phyloP scores from a whole-genome alignment of 1,140 invertebrate species.

The Protaetia brevitarsis region DNA sequence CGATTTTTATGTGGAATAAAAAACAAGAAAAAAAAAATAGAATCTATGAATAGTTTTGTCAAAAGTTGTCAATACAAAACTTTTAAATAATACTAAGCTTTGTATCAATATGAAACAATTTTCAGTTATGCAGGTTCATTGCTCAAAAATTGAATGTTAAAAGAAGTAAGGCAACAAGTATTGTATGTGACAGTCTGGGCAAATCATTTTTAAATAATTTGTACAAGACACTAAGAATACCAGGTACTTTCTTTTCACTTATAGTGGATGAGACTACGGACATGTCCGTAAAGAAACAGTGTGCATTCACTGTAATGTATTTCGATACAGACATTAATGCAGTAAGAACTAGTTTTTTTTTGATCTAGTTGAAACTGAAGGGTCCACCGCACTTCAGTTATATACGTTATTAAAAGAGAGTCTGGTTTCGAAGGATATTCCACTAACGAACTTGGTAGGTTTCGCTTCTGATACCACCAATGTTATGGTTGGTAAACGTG shows the following conservation, averaged over 20 bases:
- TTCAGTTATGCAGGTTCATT: too few relatives aligned
- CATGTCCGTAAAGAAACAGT: conserved; percentile 19
- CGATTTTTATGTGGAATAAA: too few relatives aligned
- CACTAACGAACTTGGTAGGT: conserved; percentile 39
- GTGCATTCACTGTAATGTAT: conserved; percentile 30
- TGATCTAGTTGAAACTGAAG: conserved; percentile 33
- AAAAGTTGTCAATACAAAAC: too few relatives aligned
- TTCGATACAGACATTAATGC: conserved; percentile 23
- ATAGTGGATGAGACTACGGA: conserved; percentile 32
- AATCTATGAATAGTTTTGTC: too few relatives aligned
- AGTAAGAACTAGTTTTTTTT: conserved; percentile 26
- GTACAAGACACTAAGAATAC: conserved; percentile 3
- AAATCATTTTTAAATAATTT: conserved; percentile 20
- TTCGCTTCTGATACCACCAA: conserved; percentile 46
- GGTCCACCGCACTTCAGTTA: conserved; percentile 29
- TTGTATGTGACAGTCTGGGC: conserved; percentile 19
- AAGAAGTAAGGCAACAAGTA: conserved; percentile 23
- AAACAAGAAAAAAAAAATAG: too few relatives aligned
- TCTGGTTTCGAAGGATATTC: conserved; percentile 34
- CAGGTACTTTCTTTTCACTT: conserved; percentile 24
- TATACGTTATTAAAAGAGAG: conserved; percentile 28
- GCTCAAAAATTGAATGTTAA: conserved; percentile 18
- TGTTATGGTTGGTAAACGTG: conserved; percentile 43
- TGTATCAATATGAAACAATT: too few relatives aligned
- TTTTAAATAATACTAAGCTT: too few relatives aligned